phyloP scores from a whole-genome alignment of 2,113 vertebrate genomes.

The Alethe castanea region DNA sequence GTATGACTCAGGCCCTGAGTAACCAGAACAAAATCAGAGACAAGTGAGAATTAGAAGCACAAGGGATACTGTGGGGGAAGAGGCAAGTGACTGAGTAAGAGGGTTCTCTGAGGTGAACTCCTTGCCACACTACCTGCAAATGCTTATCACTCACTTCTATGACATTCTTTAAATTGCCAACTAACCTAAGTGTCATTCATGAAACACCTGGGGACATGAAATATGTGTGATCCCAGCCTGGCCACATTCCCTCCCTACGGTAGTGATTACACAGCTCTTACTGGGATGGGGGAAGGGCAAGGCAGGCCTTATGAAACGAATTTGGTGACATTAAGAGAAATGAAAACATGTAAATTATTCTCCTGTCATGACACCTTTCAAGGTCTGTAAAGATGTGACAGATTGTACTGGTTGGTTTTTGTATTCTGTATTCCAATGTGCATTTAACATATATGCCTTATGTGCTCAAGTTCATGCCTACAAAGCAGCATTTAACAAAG shows the following conservation, averaged over 20 bases:
- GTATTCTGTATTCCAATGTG: not conserved
- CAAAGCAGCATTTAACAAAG: not conserved
- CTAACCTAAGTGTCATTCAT: not conserved
- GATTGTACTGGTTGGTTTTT: conserved; percentile 1
- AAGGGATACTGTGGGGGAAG: not conserved
- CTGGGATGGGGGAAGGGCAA: not conserved
- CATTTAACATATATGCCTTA: not conserved
- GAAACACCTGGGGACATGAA: conserved; percentile 19
- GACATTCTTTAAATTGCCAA: not conserved
- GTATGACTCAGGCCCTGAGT: conserved; percentile 12
- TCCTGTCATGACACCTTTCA: not conserved
- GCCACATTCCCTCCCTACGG: not conserved
- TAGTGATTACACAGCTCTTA: not conserved
- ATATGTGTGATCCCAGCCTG: not conserved
- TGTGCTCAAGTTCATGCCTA: not conserved
- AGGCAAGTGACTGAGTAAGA: not conserved
- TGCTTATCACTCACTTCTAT: not conserved
- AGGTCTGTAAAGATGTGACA: not conserved
- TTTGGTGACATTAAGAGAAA: not conserved
- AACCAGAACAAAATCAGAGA: conserved; percentile 16
- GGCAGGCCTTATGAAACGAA: not conserved
- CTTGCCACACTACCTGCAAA: not conserved
- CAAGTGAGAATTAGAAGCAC: not conserved
- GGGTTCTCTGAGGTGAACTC: not conserved
- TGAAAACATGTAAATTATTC: not conserved